Conservation (phyloP, 2,888 invertebrate species). For the Meteorus cinctellus region DNA sequence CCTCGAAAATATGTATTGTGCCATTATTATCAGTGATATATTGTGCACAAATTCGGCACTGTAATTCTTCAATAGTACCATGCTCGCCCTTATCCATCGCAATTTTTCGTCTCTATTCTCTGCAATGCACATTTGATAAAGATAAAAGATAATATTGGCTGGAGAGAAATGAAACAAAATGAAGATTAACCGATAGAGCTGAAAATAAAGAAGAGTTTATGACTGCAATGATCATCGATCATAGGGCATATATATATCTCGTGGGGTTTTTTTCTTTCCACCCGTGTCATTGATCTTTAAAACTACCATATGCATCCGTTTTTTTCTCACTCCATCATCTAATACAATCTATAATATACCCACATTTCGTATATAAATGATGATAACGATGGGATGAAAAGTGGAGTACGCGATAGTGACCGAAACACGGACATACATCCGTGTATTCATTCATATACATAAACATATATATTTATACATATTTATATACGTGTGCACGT, state of each 20-base stretch:
- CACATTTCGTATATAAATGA: not conserved
- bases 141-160: not conserved
- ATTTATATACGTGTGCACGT: not conserved
- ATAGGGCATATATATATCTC: not conserved
- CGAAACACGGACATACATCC: not conserved
- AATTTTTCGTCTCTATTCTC: not conserved
- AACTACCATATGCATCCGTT: constrained; percentile 25
- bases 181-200: not conserved
- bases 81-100: constrained; percentile 57
- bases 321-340: not conserved
- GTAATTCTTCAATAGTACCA: constrained; percentile 54
- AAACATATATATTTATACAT: not conserved
- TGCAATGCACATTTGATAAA: not conserved
- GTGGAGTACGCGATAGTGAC: not conserved
- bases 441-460: not conserved
- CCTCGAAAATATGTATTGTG: constrained; percentile 73
- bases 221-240: constrained; percentile 2
- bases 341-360: not conserved
- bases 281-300: constrained; percentile 40
- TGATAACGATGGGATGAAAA: not conserved
- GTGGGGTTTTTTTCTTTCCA: constrained; percentile 30
- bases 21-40: constrained; percentile 76
- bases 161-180: not conserved
- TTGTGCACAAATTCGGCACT: constrained; percentile 80
- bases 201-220: not conserved